A percentile compares a stretch with the other conserved stretches of the same genome.
Conservation (phyloP, 2,797 vertebrate species). For the Decapterus maruadsi region DNA sequence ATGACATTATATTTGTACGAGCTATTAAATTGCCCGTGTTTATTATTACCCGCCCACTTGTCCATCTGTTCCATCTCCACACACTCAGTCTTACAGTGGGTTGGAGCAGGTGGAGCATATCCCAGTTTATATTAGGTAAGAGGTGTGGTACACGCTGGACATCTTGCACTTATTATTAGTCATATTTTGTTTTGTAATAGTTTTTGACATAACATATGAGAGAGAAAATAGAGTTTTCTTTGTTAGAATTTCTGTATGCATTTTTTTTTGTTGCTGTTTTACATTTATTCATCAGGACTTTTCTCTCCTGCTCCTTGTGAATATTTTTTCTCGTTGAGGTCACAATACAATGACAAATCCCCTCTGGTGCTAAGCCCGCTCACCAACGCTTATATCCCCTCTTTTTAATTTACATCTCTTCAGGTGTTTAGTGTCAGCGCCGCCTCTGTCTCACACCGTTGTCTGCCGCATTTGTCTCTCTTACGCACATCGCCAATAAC, state of each 20-base stretch:
- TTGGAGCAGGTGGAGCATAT: too few relatives aligned
- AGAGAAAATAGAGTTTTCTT: too few relatives aligned
- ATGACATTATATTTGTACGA: background rate
- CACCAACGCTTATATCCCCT: background rate
- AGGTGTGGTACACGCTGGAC: background rate
- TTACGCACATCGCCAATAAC: constrained; percentile 39
- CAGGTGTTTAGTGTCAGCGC: constrained; percentile 37
- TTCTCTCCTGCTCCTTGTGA: background rate
- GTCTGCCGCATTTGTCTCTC: constrained; percentile 45
- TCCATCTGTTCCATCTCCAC: background rate
- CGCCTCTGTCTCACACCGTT: constrained; percentile 6
- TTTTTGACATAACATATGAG: too few relatives aligned
- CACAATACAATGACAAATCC: background rate
- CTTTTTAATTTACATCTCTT: constrained; percentile 29
- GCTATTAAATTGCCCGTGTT: background rate
- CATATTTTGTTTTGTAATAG: background rate
- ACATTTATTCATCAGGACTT: background rate
- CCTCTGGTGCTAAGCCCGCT: background rate
- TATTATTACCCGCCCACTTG: background rate
- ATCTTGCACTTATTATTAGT: too few relatives aligned
- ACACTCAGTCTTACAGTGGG: background rate
- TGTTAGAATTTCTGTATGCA: too few relatives aligned
- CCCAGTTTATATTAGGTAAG: background rate
- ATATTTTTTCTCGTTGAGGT: background rate
- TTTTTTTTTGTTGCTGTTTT: too few relatives aligned